Conservation (phyloP, 2,113 vertebrate species). For the Laticauda colubrina region DNA sequence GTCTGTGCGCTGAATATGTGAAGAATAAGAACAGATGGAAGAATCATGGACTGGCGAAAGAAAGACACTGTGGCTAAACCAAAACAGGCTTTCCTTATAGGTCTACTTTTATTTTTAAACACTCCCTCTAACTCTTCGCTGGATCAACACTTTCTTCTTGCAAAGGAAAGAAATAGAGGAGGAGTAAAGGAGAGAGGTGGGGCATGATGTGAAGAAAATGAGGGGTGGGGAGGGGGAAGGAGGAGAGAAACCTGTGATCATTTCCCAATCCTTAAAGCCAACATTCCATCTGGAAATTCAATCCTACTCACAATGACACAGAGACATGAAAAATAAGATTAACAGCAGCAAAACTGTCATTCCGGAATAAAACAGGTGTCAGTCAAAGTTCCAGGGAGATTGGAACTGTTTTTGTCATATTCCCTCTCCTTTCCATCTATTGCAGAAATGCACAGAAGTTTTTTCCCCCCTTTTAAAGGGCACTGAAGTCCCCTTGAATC, state of each 20-base stretch:
- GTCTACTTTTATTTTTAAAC: conserved; percentile 81
- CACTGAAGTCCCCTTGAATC: conserved; percentile 56
- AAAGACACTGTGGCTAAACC: conserved; percentile 59
- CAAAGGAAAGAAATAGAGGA: conserved; percentile 61
- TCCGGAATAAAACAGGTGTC: conserved; percentile 61
- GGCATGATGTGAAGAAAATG: conserved; percentile 36
- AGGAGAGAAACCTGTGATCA: conserved; percentile 57
- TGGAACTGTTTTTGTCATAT: conserved; percentile 45
- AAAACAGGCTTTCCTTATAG: conserved; percentile 64
- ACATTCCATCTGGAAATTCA: conserved; percentile 72
- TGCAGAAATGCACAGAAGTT: conserved; percentile 26
- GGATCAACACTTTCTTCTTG: conserved; percentile 73
- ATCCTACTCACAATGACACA: conserved; percentile 54
- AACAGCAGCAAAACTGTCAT: conserved; percentile 66
- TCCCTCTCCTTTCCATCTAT: conserved; percentile 42
- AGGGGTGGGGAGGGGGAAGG: conserved; percentile 19
- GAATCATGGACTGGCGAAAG: conserved; percentile 19
- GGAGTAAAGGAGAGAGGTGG: conserved; percentile 36
- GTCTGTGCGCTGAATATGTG: conserved; percentile 21
- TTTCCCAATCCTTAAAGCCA: conserved; percentile 57
- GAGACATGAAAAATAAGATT: conserved; percentile 60
- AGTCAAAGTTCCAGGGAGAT: conserved; percentile 45
- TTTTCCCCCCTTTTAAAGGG: conserved; percentile 18
- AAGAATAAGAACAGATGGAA: conserved; percentile 46
- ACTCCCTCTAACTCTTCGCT: conserved; percentile 61